Evolutionary conservation across 2,888 invertebrate genomes (phyloP), one percentile per base, ranked within the genome.

Genomic region (Cataglyphis cursor): DNA sequence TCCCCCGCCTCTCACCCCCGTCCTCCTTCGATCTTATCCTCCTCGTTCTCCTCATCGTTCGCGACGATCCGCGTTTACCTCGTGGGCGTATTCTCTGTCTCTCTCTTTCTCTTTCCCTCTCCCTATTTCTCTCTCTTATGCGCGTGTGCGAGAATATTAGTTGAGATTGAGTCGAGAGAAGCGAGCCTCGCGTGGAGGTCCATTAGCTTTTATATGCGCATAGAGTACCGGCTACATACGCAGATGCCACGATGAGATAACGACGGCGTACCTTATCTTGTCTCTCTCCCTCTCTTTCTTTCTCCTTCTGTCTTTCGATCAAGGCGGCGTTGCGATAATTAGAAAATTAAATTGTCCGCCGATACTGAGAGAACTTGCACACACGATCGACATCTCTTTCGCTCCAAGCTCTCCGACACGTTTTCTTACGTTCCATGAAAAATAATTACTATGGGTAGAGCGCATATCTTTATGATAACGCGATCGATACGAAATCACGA

Each of bases 291-390:
- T 44, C 44, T 15, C 9, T 44, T 3, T 44, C 48, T 5, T 18
- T 48, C 48, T 18, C 18, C 18, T 15, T 44, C 48, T 81, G 66
- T 54, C 85, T 76, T 84, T 61, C 82, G 87, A 87, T 88, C 83
- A 90, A 89, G 88, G 90, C 88, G 86, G 90, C 92, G 92, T 93
- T 92, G 91, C 91, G 93, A 94, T 94, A 93, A 94, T 94, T 94
- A 93, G 93, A 94, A 94, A 94, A 94, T 94, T 94, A 94, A 94
- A 94, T 94, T 93, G 93, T 94, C 93, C 88, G 85, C 82, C 82
- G 78, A 83, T 65, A 76, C 62, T 1, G 51, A 70, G 41, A 59
- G 66, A 48, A 59, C 44, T 76, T 48, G 59, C 81, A 28, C 61
- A 31, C 44, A 41, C 62, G 62, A 62, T 9, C 51, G 28, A 66